Conservation (phyloP, 2,797 vertebrate genomes). For the Geotria australis region DNA sequence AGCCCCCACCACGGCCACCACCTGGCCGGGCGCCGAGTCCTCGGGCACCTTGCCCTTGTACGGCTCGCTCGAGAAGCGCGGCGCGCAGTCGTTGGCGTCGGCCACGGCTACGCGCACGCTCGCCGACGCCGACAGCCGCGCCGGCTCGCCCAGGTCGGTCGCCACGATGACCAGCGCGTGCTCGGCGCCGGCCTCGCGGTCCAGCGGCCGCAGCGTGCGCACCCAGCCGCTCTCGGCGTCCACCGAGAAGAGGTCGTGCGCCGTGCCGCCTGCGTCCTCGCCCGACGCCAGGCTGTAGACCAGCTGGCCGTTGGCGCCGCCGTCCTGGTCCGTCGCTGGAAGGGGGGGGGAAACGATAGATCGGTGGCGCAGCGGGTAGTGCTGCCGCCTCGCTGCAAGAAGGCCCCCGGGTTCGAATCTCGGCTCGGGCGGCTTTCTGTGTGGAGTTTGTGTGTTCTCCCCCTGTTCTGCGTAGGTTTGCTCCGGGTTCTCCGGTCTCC, state of each 20-base stretch:
- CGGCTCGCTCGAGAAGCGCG: slow-evolving; percentile 72
- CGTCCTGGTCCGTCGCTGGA: slow-evolving; percentile 43
- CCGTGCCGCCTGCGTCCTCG: neutral
- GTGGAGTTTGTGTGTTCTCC: no score
- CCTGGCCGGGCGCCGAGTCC: slow-evolving; percentile 57
- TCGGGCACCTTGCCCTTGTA: slow-evolving; percentile 96
- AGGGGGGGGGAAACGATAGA: neutral
- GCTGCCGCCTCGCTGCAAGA: no score
- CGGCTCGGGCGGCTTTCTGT: no score
- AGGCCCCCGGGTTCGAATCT: no score
- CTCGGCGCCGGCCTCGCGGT: slow-evolving; percentile 32
- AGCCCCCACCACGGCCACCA: slow-evolving; percentile 78
- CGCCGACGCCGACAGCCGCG: slow-evolving; percentile 30
- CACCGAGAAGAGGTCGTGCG: slow-evolving; percentile 39
- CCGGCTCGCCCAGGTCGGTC: slow-evolving; percentile 48
- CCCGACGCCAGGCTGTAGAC: slow-evolving; percentile 35
- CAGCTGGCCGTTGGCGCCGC: slow-evolving; percentile 50
- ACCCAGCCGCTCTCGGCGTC: slow-evolving; percentile 71
- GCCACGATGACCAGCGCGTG: slow-evolving; percentile 37
- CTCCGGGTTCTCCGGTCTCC: no score
- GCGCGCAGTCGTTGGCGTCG: slow-evolving; percentile 75
- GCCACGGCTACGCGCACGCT: slow-evolving; percentile 48
- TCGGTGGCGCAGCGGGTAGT: no score
- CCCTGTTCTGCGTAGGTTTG: no score
- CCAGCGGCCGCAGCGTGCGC: slow-evolving; percentile 54